phyloP scores from a whole-genome alignment of 2,113 vertebrate species.

The Apteryx mantelli region DNA sequence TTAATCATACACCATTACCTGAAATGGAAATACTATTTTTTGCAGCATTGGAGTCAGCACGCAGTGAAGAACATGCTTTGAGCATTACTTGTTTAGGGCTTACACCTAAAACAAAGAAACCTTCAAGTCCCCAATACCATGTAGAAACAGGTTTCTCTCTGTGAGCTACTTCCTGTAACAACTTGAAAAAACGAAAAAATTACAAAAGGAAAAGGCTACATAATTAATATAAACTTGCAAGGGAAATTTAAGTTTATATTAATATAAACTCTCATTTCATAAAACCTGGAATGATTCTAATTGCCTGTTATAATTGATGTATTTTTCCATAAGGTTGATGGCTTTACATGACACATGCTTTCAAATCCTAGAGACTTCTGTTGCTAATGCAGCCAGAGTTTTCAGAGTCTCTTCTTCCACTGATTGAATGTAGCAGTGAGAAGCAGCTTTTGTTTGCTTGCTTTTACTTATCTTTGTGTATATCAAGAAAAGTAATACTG shows the following conservation, averaged over 20 bases:
- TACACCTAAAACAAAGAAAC: constrained; percentile 68
- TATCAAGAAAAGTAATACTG: neutral
- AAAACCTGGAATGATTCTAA: neutral
- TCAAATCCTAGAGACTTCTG: neutral
- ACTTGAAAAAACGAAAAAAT: constrained; percentile 50
- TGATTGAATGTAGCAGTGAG: neutral
- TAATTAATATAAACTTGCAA: neutral
- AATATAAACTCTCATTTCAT: neutral
- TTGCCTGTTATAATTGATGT: neutral
- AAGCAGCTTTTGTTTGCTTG: neutral
- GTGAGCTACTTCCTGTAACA: constrained; percentile 64
- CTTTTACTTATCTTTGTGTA: neutral
- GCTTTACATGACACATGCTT: neutral
- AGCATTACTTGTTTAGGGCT: neutral
- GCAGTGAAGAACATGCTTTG: neutral
- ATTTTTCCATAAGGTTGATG: neutral
- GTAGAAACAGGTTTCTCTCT: constrained; percentile 52
- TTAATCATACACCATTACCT: constrained; percentile 62
- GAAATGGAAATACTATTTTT: neutral
- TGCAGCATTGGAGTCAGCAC: neutral
- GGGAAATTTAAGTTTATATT: neutral
- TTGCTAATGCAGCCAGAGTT: neutral
- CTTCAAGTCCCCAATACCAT: constrained; percentile 69
- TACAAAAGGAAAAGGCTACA: neutral
- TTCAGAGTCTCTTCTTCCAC: neutral